phyloP scores from a whole-genome alignment of 2,888 invertebrate species.

The Spisula solida region DNA sequence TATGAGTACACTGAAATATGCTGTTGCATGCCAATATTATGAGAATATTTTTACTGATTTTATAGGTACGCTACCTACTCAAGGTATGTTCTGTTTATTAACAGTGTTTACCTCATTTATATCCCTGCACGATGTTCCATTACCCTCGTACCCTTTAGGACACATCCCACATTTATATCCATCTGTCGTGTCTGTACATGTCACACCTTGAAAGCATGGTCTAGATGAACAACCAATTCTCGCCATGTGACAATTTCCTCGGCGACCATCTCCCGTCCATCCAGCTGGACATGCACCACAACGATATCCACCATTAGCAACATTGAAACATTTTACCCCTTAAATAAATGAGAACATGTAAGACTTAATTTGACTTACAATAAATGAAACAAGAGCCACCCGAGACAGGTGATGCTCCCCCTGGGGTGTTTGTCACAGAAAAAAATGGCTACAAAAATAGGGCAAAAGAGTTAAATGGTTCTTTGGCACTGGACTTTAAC shows the following conservation, averaged over 20 bases:
- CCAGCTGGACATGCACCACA: conserved; percentile 89
- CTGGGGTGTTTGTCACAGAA: too few relatives aligned
- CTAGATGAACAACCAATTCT: conserved; percentile 66
- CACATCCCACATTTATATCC: conserved; percentile 82
- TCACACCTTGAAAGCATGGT: conserved; percentile 80
- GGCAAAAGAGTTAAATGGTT: too few relatives aligned
- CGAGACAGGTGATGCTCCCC: too few relatives aligned
- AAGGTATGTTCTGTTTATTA: too few relatives aligned
- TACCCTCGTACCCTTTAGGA: conserved; percentile 91
- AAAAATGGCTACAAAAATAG: too few relatives aligned
- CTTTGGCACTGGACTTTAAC: too few relatives aligned
- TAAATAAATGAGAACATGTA: conserved; percentile 25
- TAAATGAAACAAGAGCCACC: too few relatives aligned
- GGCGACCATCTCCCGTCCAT: conserved; percentile 91
- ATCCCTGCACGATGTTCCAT: conserved; percentile 89
- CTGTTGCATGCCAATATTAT: too few relatives aligned
- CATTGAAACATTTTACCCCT: conserved; percentile 80
- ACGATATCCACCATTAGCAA: conserved; percentile 73
- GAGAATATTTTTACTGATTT: too few relatives aligned
- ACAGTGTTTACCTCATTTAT: conserved; percentile 49
- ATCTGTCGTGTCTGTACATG: conserved; percentile 75
- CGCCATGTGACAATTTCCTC: conserved; percentile 60
- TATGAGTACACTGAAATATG: too few relatives aligned
- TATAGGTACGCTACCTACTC: too few relatives aligned
- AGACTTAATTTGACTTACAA: too few relatives aligned